These are phyloP conservation scores for Cephus runcator DNA, from an alignment of 2,888 invertebrate species.

Conservation along the genomic window DNA sequence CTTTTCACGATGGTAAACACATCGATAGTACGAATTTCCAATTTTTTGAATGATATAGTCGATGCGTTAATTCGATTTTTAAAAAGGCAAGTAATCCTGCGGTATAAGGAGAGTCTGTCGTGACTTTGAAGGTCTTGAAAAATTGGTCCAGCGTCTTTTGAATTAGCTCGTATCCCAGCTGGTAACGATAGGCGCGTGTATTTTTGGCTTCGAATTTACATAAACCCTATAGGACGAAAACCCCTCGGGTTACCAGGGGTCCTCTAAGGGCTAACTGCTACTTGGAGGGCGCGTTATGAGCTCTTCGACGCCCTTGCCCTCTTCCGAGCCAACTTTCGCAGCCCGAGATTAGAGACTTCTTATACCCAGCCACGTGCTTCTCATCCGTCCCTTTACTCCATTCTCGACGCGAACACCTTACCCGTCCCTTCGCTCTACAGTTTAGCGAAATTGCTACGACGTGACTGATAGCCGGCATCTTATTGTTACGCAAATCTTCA, in stretches of 20 bases:
- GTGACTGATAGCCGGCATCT: slow-evolving; percentile 18
- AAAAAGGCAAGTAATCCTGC: not conserved
- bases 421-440: not conserved
- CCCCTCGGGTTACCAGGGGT: slow-evolving; percentile 24
- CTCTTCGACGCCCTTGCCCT: slow-evolving; percentile 30
- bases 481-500: slow-evolving; percentile 29
- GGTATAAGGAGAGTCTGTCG: not conserved
- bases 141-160: not conserved
- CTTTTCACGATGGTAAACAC: not conserved
- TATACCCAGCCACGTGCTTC: slow-evolving; percentile 39
- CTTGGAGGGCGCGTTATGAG: slow-evolving; percentile 41
- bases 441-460: slow-evolving; percentile 22
- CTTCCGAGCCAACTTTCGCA: slow-evolving; percentile 27
- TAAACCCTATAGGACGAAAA: slow-evolving; percentile 14
- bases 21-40: not conserved
- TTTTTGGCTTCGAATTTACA: slow-evolving; percentile 20
- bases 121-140: not conserved
- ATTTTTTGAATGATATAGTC: not conserved
- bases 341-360: slow-evolving; percentile 47
- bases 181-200: slow-evolving; percentile 8
- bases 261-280: slow-evolving; percentile 40
- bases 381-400: slow-evolving; percentile 22
- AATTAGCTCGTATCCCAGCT: not conserved
- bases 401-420: not conserved
- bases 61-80: not conserved